Conservation (phyloP, 92 coral and sea anemone genomes). For the Isaurus tuberculatus region DNA sequence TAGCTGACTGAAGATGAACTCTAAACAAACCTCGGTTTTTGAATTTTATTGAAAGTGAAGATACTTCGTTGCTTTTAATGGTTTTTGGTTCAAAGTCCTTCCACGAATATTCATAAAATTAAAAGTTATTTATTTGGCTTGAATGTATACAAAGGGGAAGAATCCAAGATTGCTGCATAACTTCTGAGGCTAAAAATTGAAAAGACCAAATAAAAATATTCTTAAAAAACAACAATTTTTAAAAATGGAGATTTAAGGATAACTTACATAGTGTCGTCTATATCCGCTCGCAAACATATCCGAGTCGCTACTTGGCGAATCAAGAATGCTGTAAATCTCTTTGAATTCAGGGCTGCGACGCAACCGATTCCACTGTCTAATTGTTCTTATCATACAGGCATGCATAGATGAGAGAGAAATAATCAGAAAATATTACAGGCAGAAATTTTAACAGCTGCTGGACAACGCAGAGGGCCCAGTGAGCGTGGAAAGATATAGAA, state of each 20-base stretch:
- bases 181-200: background rate
- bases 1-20: background rate
- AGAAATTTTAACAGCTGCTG: background rate
- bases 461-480: background rate
- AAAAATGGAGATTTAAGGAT: background rate
- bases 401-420: slow-evolving; percentile 4
- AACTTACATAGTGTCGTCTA: slow-evolving; percentile 37
- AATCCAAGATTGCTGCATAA: no score
- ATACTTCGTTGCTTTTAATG: background rate
- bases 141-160: no score
- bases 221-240: background rate
- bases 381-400: slow-evolving; percentile 23
- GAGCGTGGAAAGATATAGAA: background rate
- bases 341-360: slow-evolving; percentile 19
- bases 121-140: no score
- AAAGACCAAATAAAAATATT: background rate
- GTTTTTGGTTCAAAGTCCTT: background rate
- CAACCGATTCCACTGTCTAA: slow-evolving; percentile 21
- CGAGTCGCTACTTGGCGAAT: slow-evolving; percentile 9
- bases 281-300: slow-evolving; percentile 38
- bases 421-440: background rate
- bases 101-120: background rate
- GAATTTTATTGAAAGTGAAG: background rate
- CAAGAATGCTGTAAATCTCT: slow-evolving; percentile 21
- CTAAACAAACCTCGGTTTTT: slow-evolving; percentile 2